phyloP scores from a whole-genome alignment of 2,888 invertebrate species.

The Pammene fasciana region DNA sequence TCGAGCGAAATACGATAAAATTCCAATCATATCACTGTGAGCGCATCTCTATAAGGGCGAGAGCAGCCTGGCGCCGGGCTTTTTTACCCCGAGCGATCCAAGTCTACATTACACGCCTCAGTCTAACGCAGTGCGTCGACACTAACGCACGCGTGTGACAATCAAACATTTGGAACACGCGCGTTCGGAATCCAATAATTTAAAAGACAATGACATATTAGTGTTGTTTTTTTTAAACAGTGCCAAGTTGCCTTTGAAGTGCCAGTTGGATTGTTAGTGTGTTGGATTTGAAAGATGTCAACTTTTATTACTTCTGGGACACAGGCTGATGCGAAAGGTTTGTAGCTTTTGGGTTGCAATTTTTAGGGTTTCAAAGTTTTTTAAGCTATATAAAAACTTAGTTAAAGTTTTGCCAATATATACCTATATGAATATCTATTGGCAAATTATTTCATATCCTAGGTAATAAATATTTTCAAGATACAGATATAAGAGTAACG shows the following conservation, averaged over 20 bases:
- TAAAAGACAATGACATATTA: constrained; percentile 43
- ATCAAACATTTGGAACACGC: constrained; percentile 37
- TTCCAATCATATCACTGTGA: constrained; percentile 54
- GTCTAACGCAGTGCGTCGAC: constrained; percentile 65
- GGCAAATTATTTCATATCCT: background rate
- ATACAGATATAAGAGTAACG: background rate
- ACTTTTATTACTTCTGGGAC: constrained; percentile 61
- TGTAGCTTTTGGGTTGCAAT: constrained; percentile 42
- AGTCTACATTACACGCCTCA: constrained; percentile 64
- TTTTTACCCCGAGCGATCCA: constrained; percentile 75
- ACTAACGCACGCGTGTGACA: constrained; percentile 42
- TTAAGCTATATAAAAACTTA: background rate
- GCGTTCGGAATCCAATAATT: constrained; percentile 44
- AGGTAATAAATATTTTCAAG: background rate
- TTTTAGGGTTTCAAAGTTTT: background rate
- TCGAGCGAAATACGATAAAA: constrained; percentile 59
- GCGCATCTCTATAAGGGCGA: constrained; percentile 80
- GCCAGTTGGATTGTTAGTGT: constrained; percentile 53
- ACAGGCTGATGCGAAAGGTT: constrained; percentile 73
- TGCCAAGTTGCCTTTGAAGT: constrained; percentile 60
- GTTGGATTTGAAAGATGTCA: constrained; percentile 64
- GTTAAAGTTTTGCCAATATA: too few species aligned
- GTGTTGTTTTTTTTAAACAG: constrained; percentile 50
- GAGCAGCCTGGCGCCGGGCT: constrained; percentile 80
- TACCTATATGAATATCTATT: too few species aligned